Percentiles rank a stretch among this genome's conserved stretches.
Evolutionary conservation across 1,140 invertebrate species (phyloP).

Genomic region (Cheumatopsyche charites): DNA sequence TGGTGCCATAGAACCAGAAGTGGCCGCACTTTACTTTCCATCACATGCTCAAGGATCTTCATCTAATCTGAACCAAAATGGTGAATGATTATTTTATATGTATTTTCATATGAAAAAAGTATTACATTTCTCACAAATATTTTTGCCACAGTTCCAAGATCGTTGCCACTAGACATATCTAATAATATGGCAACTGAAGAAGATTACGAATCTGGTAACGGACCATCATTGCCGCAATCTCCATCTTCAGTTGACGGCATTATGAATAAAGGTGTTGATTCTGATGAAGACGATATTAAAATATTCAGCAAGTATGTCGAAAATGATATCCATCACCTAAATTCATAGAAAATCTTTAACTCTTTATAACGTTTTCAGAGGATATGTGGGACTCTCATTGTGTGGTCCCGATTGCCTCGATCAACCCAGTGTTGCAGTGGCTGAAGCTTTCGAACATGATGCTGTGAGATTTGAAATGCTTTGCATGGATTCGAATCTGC

Average conservation of each 20-base stretch:
- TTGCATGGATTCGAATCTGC: conserved; percentile 76
- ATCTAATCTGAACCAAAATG: neutral
- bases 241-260: conserved; percentile 87
- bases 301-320: conserved; percentile 64
- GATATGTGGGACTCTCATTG: conserved; percentile 45
- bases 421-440: conserved; percentile 46
- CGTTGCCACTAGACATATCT: conserved; percentile 41
- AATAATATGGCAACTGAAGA: conserved; percentile 71
- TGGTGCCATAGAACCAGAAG: conserved; percentile 87
- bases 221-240: conserved; percentile 90
- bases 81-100: conserved; percentile 4
- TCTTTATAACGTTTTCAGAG: conserved; percentile 35
- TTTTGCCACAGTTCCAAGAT: conserved; percentile 31
- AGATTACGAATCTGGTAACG: conserved; percentile 94
- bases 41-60: conserved; percentile 51
- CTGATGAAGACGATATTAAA: conserved; percentile 79
- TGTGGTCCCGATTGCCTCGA: conserved; percentile 42
- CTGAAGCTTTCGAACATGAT: conserved; percentile 74
- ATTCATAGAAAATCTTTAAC: conserved; percentile 15
- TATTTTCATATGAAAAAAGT: neutral
- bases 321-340: neutral
- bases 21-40: conserved; percentile 89
- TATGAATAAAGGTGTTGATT: conserved; percentile 75
- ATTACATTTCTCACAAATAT: neutral
- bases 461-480: conserved; percentile 85